Base-by-base conservation (phyloP, 1,140 invertebrate species). In the Drosophila littoralis region DNA sequence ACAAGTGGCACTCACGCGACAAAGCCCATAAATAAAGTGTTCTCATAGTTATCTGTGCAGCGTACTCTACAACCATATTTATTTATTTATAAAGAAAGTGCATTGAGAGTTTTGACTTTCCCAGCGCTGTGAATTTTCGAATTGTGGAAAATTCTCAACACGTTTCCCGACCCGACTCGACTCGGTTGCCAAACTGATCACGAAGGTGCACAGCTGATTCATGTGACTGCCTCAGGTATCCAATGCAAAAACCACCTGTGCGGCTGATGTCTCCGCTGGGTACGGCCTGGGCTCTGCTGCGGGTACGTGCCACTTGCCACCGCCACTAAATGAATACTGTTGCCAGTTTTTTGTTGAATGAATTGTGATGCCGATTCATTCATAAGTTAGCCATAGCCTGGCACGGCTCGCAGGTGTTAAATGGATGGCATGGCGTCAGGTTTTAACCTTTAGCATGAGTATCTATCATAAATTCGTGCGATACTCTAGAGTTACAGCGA, bases 1-100 rank as follows among this genome's bases (percentile, higher is more conserved):
- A 75, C 76, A 81, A 78, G 69, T 77, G 63, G 79, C 65, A 77
- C 83, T 88, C 84, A 89, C 84, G 83, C 79, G 83, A 89, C 83
- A 72, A 71, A 66, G 45, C 65, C 68, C 68, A 83, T 79, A 88
- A 79, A 88, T 88, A 79, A 83, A 77, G 55, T 70, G 71, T 68
- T 88, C 83, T 83, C 82, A 85, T 85, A 63, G 69, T 79, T 80
- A 74, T 71, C 72, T 57, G 13, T 48, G 22, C 17, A 40, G 38
- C 38, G 13, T 54, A 8, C 22, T 6, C 50, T 35, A 35, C 13
- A 33, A 55, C 13, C 0, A 13, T 59, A 15, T 64, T 45, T 48
- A 51, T 43, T 46, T 61, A 65, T 82, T 69, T 75, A 48, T 55
- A 42, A 74, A 86, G 83, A 86, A 89, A 88, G 83, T 85, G 67